These are phyloP conservation scores for Eristalinus sepulchralis DNA, from an alignment of 2,888 invertebrate genomes.

Conservation along the genomic window DNA sequence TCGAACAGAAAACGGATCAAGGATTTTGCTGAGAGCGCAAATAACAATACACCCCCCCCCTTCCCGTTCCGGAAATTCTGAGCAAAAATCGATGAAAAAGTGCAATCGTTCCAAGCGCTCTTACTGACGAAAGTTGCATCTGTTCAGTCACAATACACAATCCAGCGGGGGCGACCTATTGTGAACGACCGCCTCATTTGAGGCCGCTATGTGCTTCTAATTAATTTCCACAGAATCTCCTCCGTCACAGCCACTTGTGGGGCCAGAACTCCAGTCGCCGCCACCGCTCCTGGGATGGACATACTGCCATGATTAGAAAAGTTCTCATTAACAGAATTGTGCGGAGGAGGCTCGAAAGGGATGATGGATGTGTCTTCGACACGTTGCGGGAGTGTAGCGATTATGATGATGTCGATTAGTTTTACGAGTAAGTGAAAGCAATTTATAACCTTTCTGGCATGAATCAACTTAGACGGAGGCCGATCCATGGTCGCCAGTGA, in stretches of 20 bases:
- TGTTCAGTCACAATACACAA: neutral
- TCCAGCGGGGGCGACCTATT: neutral
- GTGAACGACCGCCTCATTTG: neutral
- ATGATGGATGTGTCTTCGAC: neutral
- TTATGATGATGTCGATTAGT: neutral
- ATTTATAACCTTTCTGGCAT: neutral
- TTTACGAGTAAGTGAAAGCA: neutral
- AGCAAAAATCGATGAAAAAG: constrained; percentile 21
- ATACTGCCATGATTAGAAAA: neutral
- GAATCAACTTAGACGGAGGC: neutral
- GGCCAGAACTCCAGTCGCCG: neutral
- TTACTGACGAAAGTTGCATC: neutral
- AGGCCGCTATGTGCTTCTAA: neutral
- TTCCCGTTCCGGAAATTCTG: neutral
- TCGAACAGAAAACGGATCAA: neutral
- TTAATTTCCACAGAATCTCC: constrained; percentile 3
- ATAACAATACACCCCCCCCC: constrained; percentile 10
- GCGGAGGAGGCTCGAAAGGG: neutral
- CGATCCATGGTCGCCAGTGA: neutral
- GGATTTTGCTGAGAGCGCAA: neutral
- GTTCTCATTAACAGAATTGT: neutral
- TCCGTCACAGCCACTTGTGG: neutral
- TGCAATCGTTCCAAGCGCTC: neutral
- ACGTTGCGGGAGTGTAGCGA: neutral
- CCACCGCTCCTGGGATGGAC: neutral